Base-by-base conservation (phyloP, 2,797 vertebrate genomes). In the Chlorospingus flavigularis region DNA sequence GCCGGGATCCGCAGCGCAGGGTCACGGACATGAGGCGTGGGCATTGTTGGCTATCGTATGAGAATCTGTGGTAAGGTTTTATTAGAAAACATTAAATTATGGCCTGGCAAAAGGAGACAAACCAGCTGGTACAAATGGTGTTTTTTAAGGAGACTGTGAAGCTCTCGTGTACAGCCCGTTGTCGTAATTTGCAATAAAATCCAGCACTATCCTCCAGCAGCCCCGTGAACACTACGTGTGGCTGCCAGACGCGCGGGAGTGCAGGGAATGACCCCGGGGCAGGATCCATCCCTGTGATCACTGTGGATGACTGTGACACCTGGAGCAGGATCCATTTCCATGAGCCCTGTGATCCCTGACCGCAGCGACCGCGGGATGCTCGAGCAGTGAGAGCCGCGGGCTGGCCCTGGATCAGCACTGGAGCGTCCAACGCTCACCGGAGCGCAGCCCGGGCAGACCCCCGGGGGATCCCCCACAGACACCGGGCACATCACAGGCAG, bases 1-100 rank as follows among this genome's bases (percentile, higher is more conserved):
- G 83, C 2, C 13, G 18, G 28, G 11, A 10, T 28, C 4, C 10
- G 12, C 8, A 30, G 11, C 7, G 4, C 19, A 5, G 19, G 19
- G 19, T 4, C 19, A 5, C 8, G 8, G 31, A 28, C 30, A 8
- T 1, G 1, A 35, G 3, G 1, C 3, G 4, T 8, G 3, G 19
- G 33, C 74, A 35, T 10, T 17, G 6, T 0, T 3, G 20, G 35
- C 11, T 30, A 45, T 8, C 4, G 1, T 6, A 3, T 4, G 24
- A 9, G 28, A 68, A 45, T 39, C 23, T 21, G 24, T 7, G 13
- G 5, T 15, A 31, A 12, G 30, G 30, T 77, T 65, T 63, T 40
- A 43, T 20, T 48, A 13, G 9, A 65, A 72, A 79, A 23, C 28
- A 15, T 20, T 35, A 21, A 61, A 53, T 19, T 19, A 35, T 0